Conservation (phyloP, 30 jellyfish, hydroid and myxozoan genomes). For the Hydractinia symbiolongicarpus region DNA sequence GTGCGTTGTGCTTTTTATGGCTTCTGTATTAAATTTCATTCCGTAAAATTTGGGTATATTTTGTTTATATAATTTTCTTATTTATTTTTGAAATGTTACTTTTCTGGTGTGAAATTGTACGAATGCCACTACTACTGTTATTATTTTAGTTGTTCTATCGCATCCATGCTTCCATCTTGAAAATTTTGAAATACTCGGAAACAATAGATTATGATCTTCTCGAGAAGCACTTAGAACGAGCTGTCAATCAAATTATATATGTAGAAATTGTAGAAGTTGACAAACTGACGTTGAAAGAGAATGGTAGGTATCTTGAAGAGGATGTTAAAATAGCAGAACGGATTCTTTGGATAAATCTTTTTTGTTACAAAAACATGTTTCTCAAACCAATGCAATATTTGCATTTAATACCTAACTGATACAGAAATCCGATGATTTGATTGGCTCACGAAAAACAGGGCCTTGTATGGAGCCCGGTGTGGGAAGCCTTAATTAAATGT, state of each 20-base stretch:
- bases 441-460: too few relatives aligned
- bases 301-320: not conserved
- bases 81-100: not conserved
- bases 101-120: not conserved
- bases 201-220: slow-evolving; percentile 42
- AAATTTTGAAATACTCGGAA: slow-evolving; percentile 28
- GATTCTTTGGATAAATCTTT: too few relatives aligned
- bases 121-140: not conserved
- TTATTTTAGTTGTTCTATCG: slow-evolving; percentile 63
- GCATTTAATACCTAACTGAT: too few relatives aligned
- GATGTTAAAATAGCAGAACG: too few relatives aligned
- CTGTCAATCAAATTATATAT: slow-evolving; percentile 10
- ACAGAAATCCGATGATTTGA: too few relatives aligned
- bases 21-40: too few relatives aligned
- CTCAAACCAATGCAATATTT: too few relatives aligned
- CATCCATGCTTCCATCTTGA: slow-evolving; percentile 68
- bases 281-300: not conserved
- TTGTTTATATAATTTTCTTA: not conserved
- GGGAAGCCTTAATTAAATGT: too few relatives aligned
- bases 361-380: too few relatives aligned
- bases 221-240: slow-evolving; percentile 46
- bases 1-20: too few relatives aligned
- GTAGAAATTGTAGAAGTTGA: not conserved
- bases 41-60: not conserved
- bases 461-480: too few relatives aligned